Base-by-base conservation (phyloP, 2,888 invertebrate species). In the Apamea crenata region DNA sequence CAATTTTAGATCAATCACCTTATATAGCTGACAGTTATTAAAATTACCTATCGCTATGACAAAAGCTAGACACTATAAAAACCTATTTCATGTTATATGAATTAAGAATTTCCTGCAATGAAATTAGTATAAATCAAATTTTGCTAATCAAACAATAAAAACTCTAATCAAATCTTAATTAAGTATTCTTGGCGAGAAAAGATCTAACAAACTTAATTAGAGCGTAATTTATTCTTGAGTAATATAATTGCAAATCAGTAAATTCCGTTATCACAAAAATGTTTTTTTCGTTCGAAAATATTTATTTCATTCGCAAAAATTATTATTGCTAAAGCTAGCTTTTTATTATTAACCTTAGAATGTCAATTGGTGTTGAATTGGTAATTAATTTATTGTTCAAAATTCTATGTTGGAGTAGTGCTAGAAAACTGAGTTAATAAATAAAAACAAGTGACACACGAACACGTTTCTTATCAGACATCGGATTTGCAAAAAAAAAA, bases 181-280 rank as follows among this genome's bases (percentile, higher is more conserved):
- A 73, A 50, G 32, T 69, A 72, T 63, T 72, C 68, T 73, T 80
- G 6, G 29, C 32, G 32, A 72, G 53, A 56, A 44, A 69, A 63
- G 56, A 79, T 83, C 56, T 74, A 65, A 63, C n/a, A 65, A 80
- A 78, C 32, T 69, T 53, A 78, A 84, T 83, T 80, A 68, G 36
- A 40, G 36, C 21, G 36, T 74, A 61, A 84, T 83, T 81, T 78
- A 72, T 80, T 84, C 44, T 53, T 53, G 8, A 44, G 68, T 59
- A 83, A 74, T 74, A 53, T 78, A 83, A 83, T 83, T 65, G 59
- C 71, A 80, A 82, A 63, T 74, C 68, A 75, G 71, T 80, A 59
- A 72, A 44, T 72, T 74, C 59, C 63, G 29, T 59, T 47, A 29
- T 8, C 1, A 78, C 16, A 68, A 36, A 74, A 78, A 65, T 29